A percentile compares a stretch with the other conserved stretches of the same genome.
phyloP scores from a whole-genome alignment of 2,888 invertebrate genomes.

The Cryptocephalus moraei region DNA sequence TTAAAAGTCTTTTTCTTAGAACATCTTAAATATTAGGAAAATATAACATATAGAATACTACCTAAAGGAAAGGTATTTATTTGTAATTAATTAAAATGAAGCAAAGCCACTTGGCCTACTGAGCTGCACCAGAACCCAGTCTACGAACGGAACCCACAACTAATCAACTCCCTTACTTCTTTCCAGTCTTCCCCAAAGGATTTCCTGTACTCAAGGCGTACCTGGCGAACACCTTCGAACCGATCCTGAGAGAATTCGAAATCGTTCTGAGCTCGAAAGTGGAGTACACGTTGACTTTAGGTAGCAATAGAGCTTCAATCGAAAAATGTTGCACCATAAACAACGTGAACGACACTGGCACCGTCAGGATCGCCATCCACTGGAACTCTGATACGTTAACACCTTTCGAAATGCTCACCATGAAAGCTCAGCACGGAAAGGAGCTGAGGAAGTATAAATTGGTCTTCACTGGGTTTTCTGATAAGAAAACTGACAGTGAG shows the following conservation, averaged over 20 bases:
- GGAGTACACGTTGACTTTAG: constrained; percentile 1
- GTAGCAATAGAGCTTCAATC: background rate
- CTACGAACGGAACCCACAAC: no score
- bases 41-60: no score
- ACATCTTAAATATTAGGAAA: no score
- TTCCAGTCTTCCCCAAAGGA: constrained; percentile 12
- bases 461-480: constrained; percentile 9
- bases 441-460: constrained; percentile 15
- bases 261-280: constrained; percentile 7
- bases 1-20: no score
- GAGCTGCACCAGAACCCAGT: no score
- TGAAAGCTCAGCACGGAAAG: constrained; percentile 11
- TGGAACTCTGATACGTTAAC: constrained; percentile 11
- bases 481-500: background rate
- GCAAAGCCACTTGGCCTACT: no score
- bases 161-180: background rate
- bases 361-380: constrained; percentile 14
- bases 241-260: constrained; percentile 5
- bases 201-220: constrained; percentile 10
- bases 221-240: constrained; percentile 6
- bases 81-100: no score
- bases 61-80: no score
- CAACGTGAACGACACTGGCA: constrained; percentile 12
- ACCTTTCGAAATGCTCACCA: constrained; percentile 4
- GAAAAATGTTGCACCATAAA: constrained; percentile 1